These are phyloP conservation scores for Dromaius novaehollandiae DNA, from an alignment of 2,113 vertebrate genomes.

Conservation along the genomic window DNA sequence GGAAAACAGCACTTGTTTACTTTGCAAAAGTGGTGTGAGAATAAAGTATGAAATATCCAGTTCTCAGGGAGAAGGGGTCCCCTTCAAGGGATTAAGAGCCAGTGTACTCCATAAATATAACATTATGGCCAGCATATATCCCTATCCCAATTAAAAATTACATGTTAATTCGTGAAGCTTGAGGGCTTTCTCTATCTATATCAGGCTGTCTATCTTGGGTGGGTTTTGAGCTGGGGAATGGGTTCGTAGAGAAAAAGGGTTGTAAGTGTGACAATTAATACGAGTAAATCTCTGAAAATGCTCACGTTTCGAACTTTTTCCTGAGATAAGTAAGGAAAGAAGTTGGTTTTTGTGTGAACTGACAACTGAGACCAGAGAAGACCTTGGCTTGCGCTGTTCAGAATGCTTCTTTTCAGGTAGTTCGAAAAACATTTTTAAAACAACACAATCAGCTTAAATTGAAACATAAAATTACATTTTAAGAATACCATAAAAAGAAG, in stretches of 20 bases:
- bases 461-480: background rate
- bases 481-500: background rate
- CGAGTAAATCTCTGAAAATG: background rate
- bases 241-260: background rate
- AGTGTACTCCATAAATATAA: accelerated
- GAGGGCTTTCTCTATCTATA: accelerated
- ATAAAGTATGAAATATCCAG: background rate
- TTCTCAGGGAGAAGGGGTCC: no score
- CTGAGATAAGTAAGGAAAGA: background rate
- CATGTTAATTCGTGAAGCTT: background rate
- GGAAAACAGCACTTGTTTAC: background rate
- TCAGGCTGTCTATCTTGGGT: background rate
- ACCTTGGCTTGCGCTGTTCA: background rate
- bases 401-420: background rate
- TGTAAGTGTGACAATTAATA: accelerated
- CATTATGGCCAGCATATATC: background rate
- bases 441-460: background rate
- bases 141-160: background rate
- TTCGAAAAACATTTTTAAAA: background rate
- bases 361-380: background rate
- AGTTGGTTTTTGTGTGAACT: background rate
- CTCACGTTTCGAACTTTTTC: background rate
- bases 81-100: background rate
- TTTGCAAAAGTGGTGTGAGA: background rate
- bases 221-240: background rate